Evolutionary conservation across 37 sponge, comb jelly and placozoan genomes (phyloP), one percentile per base, ranked within the genome.

Genomic region (Spongia lamella): DNA sequence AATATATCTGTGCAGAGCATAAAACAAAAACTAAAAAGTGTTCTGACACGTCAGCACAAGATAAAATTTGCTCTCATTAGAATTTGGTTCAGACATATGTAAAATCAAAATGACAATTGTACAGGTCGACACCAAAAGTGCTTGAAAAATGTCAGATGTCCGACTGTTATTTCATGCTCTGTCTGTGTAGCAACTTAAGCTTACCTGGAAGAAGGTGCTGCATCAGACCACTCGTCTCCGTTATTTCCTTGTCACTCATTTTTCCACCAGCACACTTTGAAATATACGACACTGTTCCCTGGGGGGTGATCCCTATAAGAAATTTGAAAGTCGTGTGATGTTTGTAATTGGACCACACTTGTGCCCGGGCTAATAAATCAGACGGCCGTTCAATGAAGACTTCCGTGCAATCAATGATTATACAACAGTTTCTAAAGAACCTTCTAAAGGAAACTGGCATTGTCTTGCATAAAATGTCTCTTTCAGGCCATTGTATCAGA

Each of bases 281-380:
- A 58, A 74, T 56, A 58, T 24, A 74, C 7, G 61, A 58, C 16
- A 74, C 57, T 0, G 60, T 58, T 21, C 75, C 75, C 31, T 74
- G 75, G 30, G 75, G 75, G 19, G 75, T 58, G 2, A 74, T 74
- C 2, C 72, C 72, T 16, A 72, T 80, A 3, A 72, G 36, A 31
- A 70, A 70, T 37, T 81, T 81, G 1, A 55, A 65, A 31, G 82
- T 81, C 25, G 72, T 72, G 65, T 81, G 82, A 25, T 81, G 82
- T 43, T 81, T 81, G 55, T 81, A 73, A 0, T 52, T 52, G 2
- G 64, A 61, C 50, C 53, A 79, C 6, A 63, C 72, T 54, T 81
- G 82, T 7, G 72, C 82, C 9, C 73, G 39, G 1, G 72, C 73
- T 7, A 63, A 9, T 54, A 81, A 24, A 29, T 60, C 29, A 21